Conservation (phyloP, 2,113 vertebrate genomes). For the Cryptomyrus ogoouensis region DNA sequence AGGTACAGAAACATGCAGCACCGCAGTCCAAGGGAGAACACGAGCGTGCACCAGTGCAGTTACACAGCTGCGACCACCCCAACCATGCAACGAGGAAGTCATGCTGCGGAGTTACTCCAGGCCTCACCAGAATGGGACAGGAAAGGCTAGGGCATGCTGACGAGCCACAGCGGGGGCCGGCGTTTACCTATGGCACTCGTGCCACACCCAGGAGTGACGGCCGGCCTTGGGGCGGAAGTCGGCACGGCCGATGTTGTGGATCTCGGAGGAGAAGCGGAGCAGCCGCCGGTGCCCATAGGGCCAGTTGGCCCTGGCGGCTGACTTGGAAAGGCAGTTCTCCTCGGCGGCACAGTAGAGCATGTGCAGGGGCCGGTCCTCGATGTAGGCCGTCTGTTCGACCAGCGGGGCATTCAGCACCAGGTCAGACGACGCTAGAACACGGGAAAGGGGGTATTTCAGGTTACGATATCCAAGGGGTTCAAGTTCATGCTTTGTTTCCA, state of each 20-base stretch:
- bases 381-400: constrained; percentile 90
- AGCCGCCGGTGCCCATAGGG: constrained; percentile 91
- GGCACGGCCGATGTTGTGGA: constrained; percentile 87
- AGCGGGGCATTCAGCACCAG: constrained; percentile 78
- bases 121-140: neutral
- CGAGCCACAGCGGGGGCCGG: neutral
- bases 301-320: constrained; percentile 84
- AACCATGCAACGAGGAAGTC: neutral
- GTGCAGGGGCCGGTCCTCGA: constrained; percentile 93
- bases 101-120: neutral
- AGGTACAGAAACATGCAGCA: neutral
- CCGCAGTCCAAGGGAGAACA: too few relatives aligned
- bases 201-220: constrained; percentile 97
- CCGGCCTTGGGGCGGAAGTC: constrained; percentile 95
- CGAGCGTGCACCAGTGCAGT: neutral
- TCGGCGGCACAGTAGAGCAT: constrained; percentile 94
- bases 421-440: constrained; percentile 78
- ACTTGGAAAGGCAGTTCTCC: constrained; percentile 87
- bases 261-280: constrained; percentile 96
- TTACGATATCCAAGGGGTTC: neutral
- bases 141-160: neutral
- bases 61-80: too few relatives aligned
- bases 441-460: neutral
- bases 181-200: constrained; percentile 86
- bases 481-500: neutral